A percentile compares a stretch with the other conserved stretches of the same genome.
Evolutionary conservation across 2,113 vertebrate species (phyloP).

Genomic region (Polypterus bichir): DNA sequence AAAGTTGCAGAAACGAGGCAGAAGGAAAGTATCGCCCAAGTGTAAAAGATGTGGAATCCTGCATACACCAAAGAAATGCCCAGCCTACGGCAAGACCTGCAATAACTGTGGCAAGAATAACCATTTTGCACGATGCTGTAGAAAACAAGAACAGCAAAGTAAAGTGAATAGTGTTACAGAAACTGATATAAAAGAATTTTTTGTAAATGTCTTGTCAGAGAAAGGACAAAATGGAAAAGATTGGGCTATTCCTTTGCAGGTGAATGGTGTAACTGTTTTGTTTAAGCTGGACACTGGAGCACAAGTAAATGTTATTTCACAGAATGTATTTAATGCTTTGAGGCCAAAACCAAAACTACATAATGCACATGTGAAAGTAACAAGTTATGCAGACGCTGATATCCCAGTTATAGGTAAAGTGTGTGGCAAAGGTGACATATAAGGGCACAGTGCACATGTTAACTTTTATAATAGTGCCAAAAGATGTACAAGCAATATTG

Average conservation of each 20-base stretch:
- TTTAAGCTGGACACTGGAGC: constrained; percentile 3
- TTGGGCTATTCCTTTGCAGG: not conserved
- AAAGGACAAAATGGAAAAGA: not conserved
- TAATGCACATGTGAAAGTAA: not conserved
- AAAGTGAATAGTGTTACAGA: not conserved
- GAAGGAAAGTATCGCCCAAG: no score
- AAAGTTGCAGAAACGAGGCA: no score
- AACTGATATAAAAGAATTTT: not conserved
- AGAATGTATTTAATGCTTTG: not conserved
- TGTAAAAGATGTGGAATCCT: no score
- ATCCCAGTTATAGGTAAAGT: constrained; percentile 3
- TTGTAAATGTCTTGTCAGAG: not conserved
- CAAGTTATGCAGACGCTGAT: not conserved
- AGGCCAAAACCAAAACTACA: not conserved
- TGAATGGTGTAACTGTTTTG: not conserved
- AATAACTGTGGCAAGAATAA: constrained; percentile 4
- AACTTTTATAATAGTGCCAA: constrained; percentile 3
- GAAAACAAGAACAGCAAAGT: not conserved
- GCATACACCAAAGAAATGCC: no score
- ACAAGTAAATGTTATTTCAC: not conserved
- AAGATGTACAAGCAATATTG: constrained; percentile 13
- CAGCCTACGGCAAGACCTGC: not conserved
- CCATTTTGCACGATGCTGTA: constrained; percentile 1
- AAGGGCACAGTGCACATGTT: not conserved
- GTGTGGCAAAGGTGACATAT: not conserved